Evolutionary conservation across 2,113 vertebrate genomes (phyloP).

Genomic region (Globicephala melas): DNA sequence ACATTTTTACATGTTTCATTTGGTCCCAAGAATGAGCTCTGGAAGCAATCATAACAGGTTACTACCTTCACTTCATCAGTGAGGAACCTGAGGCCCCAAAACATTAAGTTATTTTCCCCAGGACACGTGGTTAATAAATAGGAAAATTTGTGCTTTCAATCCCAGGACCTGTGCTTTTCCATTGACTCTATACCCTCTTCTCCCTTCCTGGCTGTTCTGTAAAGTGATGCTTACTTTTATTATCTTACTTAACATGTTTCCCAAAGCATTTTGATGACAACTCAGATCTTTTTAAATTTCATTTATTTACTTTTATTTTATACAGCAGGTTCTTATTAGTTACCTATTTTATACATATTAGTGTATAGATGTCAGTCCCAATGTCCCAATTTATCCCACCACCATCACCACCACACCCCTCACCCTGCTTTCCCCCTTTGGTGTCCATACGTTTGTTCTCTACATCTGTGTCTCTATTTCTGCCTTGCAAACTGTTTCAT

Average conservation of each 20-base stretch:
- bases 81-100: neutral
- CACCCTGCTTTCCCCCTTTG: too few species aligned
- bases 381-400: too few species aligned
- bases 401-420: too few species aligned
- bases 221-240: neutral
- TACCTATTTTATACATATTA: too few species aligned
- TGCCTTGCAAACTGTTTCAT: too few species aligned
- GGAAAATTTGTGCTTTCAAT: neutral
- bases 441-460: too few species aligned
- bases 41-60: neutral
- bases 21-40: neutral
- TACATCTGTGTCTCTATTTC: too few species aligned
- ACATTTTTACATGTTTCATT: neutral
- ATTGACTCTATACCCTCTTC: neutral
- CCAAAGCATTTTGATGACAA: neutral
- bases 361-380: too few species aligned
- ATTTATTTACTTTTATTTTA: too few species aligned
- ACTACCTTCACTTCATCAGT: neutral
- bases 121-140: neutral
- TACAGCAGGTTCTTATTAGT: too few species aligned
- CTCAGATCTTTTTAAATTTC: neutral
- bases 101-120: neutral
- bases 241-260: neutral
- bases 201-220: neutral
- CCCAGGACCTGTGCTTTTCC: neutral